These are phyloP conservation scores for Cephus pulcher DNA, from an alignment of 2,888 invertebrate genomes.

Conservation along the genomic window DNA sequence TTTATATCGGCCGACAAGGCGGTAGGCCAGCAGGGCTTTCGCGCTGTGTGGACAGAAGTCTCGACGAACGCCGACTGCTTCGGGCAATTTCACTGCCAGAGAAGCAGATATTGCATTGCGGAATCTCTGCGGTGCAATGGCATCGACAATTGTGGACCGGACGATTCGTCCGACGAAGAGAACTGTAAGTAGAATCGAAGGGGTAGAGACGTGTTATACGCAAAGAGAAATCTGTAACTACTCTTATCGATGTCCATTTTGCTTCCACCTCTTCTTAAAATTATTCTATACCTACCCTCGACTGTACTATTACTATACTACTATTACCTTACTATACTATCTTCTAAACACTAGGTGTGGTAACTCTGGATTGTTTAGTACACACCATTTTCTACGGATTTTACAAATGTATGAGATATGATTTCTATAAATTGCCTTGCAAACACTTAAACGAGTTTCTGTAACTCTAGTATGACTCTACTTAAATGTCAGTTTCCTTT, in stretches of 20 bases:
- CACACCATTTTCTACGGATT: slow-evolving; percentile 37
- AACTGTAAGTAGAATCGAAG: slow-evolving; percentile 76
- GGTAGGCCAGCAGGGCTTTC: slow-evolving; percentile 93
- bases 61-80: slow-evolving; percentile 71
- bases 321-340: slow-evolving; percentile 20
- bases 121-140: slow-evolving; percentile 81
- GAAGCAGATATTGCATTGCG: slow-evolving; percentile 83
- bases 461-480: slow-evolving; percentile 18
- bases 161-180: slow-evolving; percentile 80
- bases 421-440: slow-evolving; percentile 21
- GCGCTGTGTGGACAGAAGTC: slow-evolving; percentile 95
- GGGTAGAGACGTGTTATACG: slow-evolving; percentile 5
- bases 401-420: slow-evolving; percentile 25
- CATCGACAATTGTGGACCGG: slow-evolving; percentile 86
- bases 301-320: background rate
- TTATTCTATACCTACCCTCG: background rate
- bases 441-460: slow-evolving; percentile 8
- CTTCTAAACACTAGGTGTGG: slow-evolving; percentile 23
- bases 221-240: slow-evolving; percentile 29
- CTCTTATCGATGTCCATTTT: slow-evolving; percentile 51
- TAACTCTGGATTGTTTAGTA: slow-evolving; percentile 41
- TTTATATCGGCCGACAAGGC: slow-evolving; percentile 96
- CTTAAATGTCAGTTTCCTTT: slow-evolving; percentile 18
- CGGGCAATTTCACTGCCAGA: slow-evolving; percentile 77
- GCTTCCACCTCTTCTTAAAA: slow-evolving; percentile 44